Base-by-base conservation (phyloP, 2,797 vertebrate species). In the Bufotes viridis region DNA sequence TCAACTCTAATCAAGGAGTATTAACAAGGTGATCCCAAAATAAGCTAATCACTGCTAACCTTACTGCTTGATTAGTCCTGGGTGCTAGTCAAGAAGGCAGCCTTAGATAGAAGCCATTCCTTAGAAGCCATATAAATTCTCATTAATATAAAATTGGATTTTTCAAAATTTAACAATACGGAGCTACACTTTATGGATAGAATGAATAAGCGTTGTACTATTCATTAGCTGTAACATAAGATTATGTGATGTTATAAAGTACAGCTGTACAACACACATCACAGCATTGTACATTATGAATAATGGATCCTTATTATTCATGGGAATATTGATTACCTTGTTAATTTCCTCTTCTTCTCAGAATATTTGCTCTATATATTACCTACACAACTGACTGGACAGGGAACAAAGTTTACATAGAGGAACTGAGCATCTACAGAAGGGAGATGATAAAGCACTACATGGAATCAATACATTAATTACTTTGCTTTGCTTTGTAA, bases 211-310 rank as follows among this genome's bases (percentile, higher is more conserved):
- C 42, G 0, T 42, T 42, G 42, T 42, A 42, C 5, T 42, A 42
- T 42, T 53, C 81, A 83, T 83, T 29, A 18, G 15, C 24, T 58
- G 67, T 20, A 58, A 72, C 26, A 72, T 72, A 22, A 22, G 82
- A 72, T 72, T 70, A 83, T 70, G 82, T 57, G 82, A 83, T 53
- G 42, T 8, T 72, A 20, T 83, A 72, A 72, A 7, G 55, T 24
- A 51, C 70, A 4, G 42, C 14, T 1, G 69, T 18, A 55, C 29
- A 4, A 69, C n/a, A 74, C 24, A 57, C 12, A 20, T 57, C 34
- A 22, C n/a, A 22, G 26, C 20, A 42, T 14, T 49, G 17, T 60
- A 7, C 55, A 3, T 3, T 34, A n/a, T 55, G 8, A 55, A 83
- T 74, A 84, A 84, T 60, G 69, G 53, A 49, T 42, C 22, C 26